phyloP scores from a whole-genome alignment of 2,797 vertebrate genomes.

The Delichon dasypus region DNA sequence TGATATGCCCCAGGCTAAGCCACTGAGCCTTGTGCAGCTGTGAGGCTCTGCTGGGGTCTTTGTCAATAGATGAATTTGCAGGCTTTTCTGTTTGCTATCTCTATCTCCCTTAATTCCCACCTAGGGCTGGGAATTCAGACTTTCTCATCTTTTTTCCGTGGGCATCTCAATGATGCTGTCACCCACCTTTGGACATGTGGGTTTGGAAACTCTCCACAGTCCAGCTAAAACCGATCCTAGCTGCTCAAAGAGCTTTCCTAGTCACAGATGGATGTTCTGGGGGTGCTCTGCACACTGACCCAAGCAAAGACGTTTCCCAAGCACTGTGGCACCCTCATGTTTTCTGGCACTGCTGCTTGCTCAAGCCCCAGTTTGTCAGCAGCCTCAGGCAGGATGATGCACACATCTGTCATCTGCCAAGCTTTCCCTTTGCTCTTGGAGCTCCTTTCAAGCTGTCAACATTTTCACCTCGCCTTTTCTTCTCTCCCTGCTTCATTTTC shows the following conservation, averaged over 20 bases:
- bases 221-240: not conserved
- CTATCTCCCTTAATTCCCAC: not conserved
- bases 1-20: not conserved
- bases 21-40: not conserved
- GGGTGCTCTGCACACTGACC: not conserved
- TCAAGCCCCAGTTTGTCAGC: not conserved
- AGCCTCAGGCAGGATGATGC: conserved; percentile 7
- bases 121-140: not conserved
- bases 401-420: not conserved
- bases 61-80: not conserved
- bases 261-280: not conserved
- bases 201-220: not conserved
- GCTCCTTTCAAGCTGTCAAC: not conserved
- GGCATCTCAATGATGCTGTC: not conserved
- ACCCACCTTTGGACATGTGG: not conserved
- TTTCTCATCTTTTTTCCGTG: not conserved
- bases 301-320: not conserved
- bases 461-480: not conserved
- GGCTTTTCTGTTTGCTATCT: not conserved
- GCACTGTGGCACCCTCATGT: not conserved
- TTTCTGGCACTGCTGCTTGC: not conserved
- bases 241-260: not conserved
- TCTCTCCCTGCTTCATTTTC: not conserved
- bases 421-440: not conserved
- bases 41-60: not conserved